Conservation (phyloP, 2,888 invertebrate species). For the Leucoptera coffeella region DNA sequence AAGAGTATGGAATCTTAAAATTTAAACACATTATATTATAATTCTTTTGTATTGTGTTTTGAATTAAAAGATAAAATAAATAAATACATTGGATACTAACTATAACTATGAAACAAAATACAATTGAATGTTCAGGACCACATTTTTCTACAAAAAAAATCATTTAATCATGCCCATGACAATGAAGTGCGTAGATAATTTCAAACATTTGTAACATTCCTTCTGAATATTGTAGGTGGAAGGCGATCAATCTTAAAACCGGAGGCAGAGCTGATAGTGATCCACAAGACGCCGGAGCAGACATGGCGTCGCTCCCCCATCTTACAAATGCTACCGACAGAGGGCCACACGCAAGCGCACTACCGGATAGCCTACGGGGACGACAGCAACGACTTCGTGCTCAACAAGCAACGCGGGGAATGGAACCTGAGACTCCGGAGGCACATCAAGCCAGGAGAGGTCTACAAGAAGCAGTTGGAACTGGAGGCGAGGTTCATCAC, state of each 20-base stretch:
- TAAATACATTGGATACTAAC: too few relatives aligned
- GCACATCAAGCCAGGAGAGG: slow-evolving; percentile 16
- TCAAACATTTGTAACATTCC: not conserved
- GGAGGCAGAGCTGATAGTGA: slow-evolving; percentile 28
- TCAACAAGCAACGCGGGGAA: slow-evolving; percentile 27
- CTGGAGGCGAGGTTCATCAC: slow-evolving; percentile 32
- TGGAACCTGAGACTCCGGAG: slow-evolving; percentile 28
- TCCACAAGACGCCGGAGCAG: slow-evolving; percentile 19
- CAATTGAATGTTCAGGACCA: too few relatives aligned
- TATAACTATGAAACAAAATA: too few relatives aligned
- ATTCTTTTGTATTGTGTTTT: too few relatives aligned
- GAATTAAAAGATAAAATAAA: too few relatives aligned
- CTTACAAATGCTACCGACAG: slow-evolving; percentile 28
- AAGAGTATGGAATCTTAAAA: too few relatives aligned
- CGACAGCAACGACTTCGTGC: slow-evolving; percentile 17
- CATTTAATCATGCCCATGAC: too few relatives aligned
- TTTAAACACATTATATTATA: too few relatives aligned
- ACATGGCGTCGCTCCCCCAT: slow-evolving; percentile 36
- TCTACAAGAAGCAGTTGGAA: slow-evolving; percentile 24
- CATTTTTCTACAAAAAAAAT: too few relatives aligned
- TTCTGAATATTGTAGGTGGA: slow-evolving; percentile 10
- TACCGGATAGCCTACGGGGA: slow-evolving; percentile 35
- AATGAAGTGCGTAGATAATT: too few relatives aligned
- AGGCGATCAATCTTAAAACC: slow-evolving; percentile 32
- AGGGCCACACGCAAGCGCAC: slow-evolving; percentile 23